Conservation (phyloP, 2,113 vertebrate genomes). For the Centropus unirufus region DNA sequence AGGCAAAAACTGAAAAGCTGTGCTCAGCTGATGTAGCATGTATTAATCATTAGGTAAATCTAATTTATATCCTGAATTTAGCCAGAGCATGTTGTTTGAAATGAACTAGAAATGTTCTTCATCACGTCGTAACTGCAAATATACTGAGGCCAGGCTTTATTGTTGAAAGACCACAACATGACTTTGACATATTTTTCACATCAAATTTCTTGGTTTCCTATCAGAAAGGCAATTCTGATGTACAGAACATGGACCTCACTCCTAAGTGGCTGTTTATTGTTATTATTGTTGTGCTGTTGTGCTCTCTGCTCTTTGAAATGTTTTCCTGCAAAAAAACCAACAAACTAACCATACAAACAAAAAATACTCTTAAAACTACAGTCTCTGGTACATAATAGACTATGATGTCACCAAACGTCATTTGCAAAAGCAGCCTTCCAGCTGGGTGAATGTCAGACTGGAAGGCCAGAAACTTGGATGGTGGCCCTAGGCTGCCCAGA, state of each 20-base stretch:
- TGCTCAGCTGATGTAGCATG: not conserved
- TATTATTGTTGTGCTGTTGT: not conserved
- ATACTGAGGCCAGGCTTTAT: not conserved
- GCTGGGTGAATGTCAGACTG: not conserved
- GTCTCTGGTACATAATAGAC: not conserved
- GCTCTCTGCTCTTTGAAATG: not conserved
- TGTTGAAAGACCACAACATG: not conserved
- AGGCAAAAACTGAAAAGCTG: not conserved
- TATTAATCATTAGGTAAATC: not conserved
- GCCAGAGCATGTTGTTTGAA: not conserved
- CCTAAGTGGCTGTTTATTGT: not conserved
- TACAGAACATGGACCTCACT: not conserved
- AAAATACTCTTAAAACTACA: not conserved
- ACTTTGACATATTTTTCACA: not conserved
- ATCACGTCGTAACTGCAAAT: not conserved
- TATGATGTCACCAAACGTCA: not conserved
- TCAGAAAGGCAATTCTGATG: not conserved
- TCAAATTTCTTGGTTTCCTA: not conserved
- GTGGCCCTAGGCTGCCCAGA: not conserved
- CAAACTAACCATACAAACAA: too few relatives aligned
- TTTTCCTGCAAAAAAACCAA: not conserved
- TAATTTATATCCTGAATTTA: not conserved
- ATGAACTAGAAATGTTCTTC: not conserved
- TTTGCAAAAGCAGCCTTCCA: not conserved
- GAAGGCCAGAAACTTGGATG: not conserved